Evolutionary conservation across 2,888 invertebrate species (phyloP).

Genomic region (Drosophila imparisetae): DNA sequence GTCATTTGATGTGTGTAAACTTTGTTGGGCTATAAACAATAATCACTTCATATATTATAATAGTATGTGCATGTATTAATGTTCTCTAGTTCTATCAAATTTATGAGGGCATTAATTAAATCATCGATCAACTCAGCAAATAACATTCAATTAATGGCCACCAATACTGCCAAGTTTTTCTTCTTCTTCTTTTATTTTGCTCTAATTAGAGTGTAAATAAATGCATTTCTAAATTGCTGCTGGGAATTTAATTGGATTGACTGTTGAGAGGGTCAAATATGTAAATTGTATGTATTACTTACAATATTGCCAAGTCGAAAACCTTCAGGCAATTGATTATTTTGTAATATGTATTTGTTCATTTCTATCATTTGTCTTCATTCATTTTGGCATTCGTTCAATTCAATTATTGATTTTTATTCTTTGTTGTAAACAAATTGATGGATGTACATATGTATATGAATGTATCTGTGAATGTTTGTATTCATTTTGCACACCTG

Average conservation of each 20-base stretch:
- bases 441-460: background rate
- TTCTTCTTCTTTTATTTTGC: background rate
- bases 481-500: constrained; percentile 62
- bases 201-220: background rate
- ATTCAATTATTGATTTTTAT: constrained; percentile 60
- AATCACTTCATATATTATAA: background rate
- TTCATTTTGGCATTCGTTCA: constrained; percentile 48
- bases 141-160: constrained; percentile 8
- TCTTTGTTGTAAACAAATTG: constrained; percentile 20
- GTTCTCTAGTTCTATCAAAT: constrained; percentile 23
- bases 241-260: background rate
- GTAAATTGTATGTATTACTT: background rate
- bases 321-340: background rate
- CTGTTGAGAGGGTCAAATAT: constrained; percentile 1
- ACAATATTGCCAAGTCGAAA: background rate
- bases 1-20: constrained; percentile 33
- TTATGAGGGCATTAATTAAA: constrained; percentile 40
- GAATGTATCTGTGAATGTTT: background rate
- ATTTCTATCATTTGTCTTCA: constrained; percentile 45
- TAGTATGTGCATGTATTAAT: background rate
- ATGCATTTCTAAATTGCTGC: background rate
- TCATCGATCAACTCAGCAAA: constrained; percentile 31
- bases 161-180: background rate
- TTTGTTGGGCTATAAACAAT: constrained; percentile 23
- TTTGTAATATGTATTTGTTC: constrained; percentile 11